Evolutionary conservation across 2,797 vertebrate species (phyloP).

Genomic region (Pipistrellus pipistrellus): DNA sequence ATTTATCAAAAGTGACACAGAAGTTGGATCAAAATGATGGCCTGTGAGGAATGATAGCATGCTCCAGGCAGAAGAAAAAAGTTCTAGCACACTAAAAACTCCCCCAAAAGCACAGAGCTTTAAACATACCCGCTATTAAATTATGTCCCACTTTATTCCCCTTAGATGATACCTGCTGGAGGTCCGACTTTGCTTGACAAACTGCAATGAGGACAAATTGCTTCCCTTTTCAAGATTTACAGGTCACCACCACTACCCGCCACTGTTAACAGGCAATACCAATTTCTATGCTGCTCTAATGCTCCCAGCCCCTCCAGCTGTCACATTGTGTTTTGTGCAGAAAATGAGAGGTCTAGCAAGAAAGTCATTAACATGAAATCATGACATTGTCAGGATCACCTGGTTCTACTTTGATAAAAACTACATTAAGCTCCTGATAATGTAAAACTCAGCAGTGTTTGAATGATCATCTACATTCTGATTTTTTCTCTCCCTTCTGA

Average conservation of each 20-base stretch:
- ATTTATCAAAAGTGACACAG: background rate
- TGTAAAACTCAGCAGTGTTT: background rate
- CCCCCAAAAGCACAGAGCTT: background rate
- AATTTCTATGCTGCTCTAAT: background rate
- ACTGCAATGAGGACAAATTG: background rate
- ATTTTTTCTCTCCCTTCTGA: slow-evolving; percentile 36
- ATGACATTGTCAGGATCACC: background rate
- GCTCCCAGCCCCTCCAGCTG: background rate
- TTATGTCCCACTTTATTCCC: background rate
- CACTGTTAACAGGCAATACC: background rate
- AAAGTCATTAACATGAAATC: background rate
- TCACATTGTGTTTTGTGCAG: background rate
- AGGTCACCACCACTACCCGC: background rate
- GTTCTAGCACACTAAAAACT: background rate
- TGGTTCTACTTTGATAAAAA: slow-evolving; percentile 25
- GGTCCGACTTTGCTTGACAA: background rate
- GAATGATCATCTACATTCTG: background rate
- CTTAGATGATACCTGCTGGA: background rate
- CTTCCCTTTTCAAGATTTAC: background rate
- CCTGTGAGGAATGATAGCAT: background rate
- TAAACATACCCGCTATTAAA: background rate
- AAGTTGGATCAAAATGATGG: background rate
- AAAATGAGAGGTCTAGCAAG: background rate
- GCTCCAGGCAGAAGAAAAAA: background rate
- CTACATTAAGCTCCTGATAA: background rate